Evolutionary conservation across 2,888 invertebrate species (phyloP), one percentile per base, ranked within the genome.

Genomic region (Acheta domesticus): DNA sequence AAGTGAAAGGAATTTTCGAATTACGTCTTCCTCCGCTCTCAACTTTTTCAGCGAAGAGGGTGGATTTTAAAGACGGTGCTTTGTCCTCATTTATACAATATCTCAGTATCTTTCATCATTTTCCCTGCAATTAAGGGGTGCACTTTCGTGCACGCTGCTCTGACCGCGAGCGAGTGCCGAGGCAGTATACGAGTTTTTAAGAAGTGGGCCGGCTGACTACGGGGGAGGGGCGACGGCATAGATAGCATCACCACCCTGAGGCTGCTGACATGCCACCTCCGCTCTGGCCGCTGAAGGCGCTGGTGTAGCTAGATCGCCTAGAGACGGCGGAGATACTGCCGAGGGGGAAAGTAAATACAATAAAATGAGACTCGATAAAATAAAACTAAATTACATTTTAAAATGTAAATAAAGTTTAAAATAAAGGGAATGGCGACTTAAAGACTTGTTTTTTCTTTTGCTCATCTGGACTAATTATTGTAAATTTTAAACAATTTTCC

Each of bases 31-130:
- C 62, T 62, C 62, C 14, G n/a, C 16, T 8, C 14, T 19, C 16
- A 62, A 62, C 62, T 19, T 62, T 62, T 62, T 62, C 62, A 36
- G 62, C 62, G 36, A 62, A 62, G 62, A n/a, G 62, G n/a, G 62
- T 62, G n/a, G 62, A 62, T 36, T 36, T 36, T 36, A 36, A 62
- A n/a, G 62, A 62, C 62, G 62, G 62, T 62, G n/a, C 62, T 62
- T 62, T 62, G 62, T 62, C n/a, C 62, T 62, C 62, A 62, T 62
- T 62, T 62, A 62, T 62, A n/a, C 62, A n/a, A 62, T 62, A 62
- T 62, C 62, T 62, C 62, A 8, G 16, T 62, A 62, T 62, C 62
- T 62, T 62, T 62, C 62, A 62, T 62, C 62, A 62, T 62, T 62
- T 62, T 19, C 62, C 62, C n/a, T 62, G 62, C n/a, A 62, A 62